Conservation (phyloP, 2,888 invertebrate species). For the Clitarchus hookeri region DNA sequence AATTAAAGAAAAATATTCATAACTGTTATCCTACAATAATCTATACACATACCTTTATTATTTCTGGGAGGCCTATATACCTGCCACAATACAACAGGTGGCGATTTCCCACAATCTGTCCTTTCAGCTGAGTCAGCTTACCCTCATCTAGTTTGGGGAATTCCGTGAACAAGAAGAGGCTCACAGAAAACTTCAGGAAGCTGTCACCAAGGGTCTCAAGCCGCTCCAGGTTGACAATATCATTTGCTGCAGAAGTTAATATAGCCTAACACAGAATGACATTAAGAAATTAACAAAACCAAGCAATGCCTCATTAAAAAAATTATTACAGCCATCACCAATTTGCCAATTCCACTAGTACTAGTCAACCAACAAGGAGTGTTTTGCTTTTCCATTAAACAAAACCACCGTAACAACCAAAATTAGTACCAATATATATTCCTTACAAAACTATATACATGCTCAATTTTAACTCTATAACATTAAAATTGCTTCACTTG, state of each 20-base stretch:
- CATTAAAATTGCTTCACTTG: too few relatives aligned
- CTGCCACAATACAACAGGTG: constrained; percentile 81
- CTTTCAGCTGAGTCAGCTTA: constrained; percentile 73
- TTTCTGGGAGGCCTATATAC: constrained; percentile 61
- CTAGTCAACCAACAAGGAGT: too few relatives aligned
- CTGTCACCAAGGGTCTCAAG: constrained; percentile 89
- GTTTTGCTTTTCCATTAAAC: too few relatives aligned
- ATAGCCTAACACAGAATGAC: constrained; percentile 60
- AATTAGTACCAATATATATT: too few relatives aligned
- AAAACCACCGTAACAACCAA: too few relatives aligned
- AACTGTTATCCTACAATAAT: not conserved
- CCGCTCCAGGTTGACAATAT: constrained; percentile 79
- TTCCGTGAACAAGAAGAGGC: constrained; percentile 71
- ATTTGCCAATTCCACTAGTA: too few relatives aligned
- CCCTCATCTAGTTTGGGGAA: constrained; percentile 78
- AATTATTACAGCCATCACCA: too few relatives aligned
- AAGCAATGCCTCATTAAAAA: too few relatives aligned
- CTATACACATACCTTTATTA: constrained; percentile 57
- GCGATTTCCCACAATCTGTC: constrained; percentile 76
- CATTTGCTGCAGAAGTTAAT: constrained; percentile 72
- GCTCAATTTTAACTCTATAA: too few relatives aligned
- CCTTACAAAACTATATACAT: too few relatives aligned
- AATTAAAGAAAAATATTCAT: too few relatives aligned
- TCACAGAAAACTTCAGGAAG: constrained; percentile 78
- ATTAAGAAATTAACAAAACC: not conserved